Evolutionary conservation across 2,888 invertebrate genomes (phyloP), one percentile per base, ranked within the genome.

Genomic region (Tricholauxania praeusta): DNA sequence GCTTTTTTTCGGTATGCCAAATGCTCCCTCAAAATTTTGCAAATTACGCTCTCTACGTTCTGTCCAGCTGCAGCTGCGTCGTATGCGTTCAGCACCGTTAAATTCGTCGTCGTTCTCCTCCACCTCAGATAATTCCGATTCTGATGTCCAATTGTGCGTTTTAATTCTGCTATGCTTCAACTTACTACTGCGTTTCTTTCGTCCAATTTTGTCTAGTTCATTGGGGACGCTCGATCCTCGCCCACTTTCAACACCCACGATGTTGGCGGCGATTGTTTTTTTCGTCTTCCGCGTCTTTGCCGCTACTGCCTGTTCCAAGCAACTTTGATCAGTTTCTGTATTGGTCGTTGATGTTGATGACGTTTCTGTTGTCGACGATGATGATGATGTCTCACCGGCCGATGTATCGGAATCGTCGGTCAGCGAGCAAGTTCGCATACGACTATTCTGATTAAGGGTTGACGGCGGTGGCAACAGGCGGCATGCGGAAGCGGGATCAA

Each of bases 41-140:
- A 72, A 51, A 67, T 76, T 75, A 3, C 74, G 75, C 48, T 76
- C 78, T 22, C 79, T 78, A 15, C 80, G 80, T 15, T 82, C 82
- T 39, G 79, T 82, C 84, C 84, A 85, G 73, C 85, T 86, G 76
- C 79, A 82, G 73, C 83, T 84, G 71, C 85, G 80, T 71, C 80
- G 78, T 15, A 82, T 80, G 19, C 78, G 78, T 32, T 77, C 74
- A 22, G 76, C 77, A 57, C 71, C 55, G n/a, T 76, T 62, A 66
- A 81, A 80, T 32, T 71, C 62, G 15, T 67, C 60, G 22, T 79
- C 74, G 65, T 74, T 73, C 51, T 68, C 57, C 17, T 72, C 70
- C 52, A 74, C 75, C 67, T 79, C 81, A 68, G 79, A 81, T 8
- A 78, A 78, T 52, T 49, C 19, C 19, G 39, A 19, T 47, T 63